phyloP scores from a whole-genome alignment of 2,797 vertebrate genomes.

The Simalia tracyae region DNA sequence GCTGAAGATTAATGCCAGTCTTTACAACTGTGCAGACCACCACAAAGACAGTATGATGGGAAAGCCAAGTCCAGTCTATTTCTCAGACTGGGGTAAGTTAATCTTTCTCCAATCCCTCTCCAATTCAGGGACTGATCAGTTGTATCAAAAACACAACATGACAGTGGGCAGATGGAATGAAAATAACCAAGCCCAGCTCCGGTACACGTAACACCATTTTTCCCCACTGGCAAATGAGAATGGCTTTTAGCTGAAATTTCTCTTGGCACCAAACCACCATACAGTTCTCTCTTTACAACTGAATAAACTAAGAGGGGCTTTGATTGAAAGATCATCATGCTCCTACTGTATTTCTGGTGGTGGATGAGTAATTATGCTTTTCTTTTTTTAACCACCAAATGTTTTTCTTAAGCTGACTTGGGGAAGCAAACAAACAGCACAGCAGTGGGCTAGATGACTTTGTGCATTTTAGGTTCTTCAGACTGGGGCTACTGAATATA shows the following conservation, averaged over 20 bases:
- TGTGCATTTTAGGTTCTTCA: not conserved
- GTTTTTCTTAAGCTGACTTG: not conserved
- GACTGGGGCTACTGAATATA: not conserved
- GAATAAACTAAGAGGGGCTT: not conserved
- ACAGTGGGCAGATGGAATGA: not conserved
- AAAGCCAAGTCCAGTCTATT: slow-evolving; percentile 24
- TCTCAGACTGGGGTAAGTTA: slow-evolving; percentile 7
- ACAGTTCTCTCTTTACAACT: not conserved
- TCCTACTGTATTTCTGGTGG: not conserved
- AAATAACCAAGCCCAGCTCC: not conserved
- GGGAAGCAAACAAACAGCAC: not conserved
- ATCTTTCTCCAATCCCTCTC: not conserved
- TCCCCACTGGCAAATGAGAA: not conserved
- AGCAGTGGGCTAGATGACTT: not conserved
- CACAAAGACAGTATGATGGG: not conserved
- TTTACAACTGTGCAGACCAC: slow-evolving; percentile 11
- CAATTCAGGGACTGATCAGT: not conserved
- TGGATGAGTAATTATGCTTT: not conserved
- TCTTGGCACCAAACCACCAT: not conserved
- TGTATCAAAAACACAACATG: not conserved
- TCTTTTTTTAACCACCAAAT: not conserved
- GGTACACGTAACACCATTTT: not conserved
- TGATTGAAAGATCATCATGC: not conserved
- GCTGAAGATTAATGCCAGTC: slow-evolving; percentile 16
- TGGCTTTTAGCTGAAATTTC: not conserved